phyloP scores from a whole-genome alignment of 2,113 vertebrate species.

The Cryptotis parvus region DNA sequence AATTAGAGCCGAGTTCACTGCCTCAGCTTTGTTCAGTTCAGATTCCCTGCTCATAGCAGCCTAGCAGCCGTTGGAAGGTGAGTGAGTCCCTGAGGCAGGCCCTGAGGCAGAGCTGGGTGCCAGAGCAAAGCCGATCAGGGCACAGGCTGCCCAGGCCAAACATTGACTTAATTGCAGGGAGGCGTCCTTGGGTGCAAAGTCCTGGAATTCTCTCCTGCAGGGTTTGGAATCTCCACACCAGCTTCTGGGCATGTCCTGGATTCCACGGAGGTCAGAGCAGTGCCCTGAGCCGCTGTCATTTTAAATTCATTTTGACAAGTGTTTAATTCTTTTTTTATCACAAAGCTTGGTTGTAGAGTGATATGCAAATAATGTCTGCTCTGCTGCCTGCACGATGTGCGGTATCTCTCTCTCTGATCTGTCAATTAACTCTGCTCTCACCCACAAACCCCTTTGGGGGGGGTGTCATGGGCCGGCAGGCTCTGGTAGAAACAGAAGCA shows the following conservation, averaged over 20 bases:
- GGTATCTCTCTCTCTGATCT: constrained; percentile 76
- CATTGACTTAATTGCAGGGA: constrained; percentile 22
- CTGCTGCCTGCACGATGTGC: constrained; percentile 49
- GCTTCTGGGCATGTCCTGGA: constrained; percentile 45
- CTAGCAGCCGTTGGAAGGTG: background rate
- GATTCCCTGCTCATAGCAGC: background rate
- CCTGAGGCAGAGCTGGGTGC: background rate
- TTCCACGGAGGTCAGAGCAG: constrained; percentile 66
- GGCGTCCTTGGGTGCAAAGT: background rate
- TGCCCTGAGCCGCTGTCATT: constrained; percentile 76
- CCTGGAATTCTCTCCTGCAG: constrained; percentile 39
- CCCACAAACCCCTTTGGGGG: constrained; percentile 40
- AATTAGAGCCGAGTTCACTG: background rate
- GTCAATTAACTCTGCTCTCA: constrained; percentile 66
- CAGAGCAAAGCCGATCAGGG: constrained; percentile 30
- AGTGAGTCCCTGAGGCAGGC: background rate
- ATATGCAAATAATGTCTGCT: constrained; percentile 78
- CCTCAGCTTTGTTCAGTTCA: background rate
- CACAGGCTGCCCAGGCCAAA: background rate
- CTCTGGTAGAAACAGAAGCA: background rate
- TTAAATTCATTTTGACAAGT: constrained; percentile 81
- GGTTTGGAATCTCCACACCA: constrained; percentile 41
- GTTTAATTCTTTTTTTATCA: constrained; percentile 80
- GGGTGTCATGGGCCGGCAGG: constrained; percentile 29
- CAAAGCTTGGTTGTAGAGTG: constrained; percentile 67